Evolutionary conservation across 2,797 vertebrate species (phyloP), one percentile per base, ranked within the genome.

Genomic region (Gallirallus australis): DNA sequence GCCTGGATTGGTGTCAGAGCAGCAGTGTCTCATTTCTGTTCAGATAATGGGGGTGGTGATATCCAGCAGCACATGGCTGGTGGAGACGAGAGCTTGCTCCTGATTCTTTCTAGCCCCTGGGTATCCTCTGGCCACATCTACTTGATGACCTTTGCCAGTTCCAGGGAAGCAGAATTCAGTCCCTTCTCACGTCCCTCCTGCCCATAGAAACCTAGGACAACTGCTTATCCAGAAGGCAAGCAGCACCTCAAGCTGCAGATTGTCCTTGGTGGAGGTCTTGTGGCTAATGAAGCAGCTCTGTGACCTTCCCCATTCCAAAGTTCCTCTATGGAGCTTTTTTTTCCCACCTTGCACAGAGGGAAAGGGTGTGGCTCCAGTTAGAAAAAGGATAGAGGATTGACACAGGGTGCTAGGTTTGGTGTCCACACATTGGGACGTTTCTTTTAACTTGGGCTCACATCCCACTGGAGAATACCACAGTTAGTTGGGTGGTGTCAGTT

Each of bases 361-460:
- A 17, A 66, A 27, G 24, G 2, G 7, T 53, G 8, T 52, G 33
- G 16, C 11, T 68, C 8, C 30, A 9, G 2, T 20, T 37, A 40
- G 37, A 56, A 45, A 61, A 27, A 80, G 19, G 3, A 65, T 0
- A 5, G 9, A 7, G 56, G 19, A 60, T 6, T 27, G 39, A 33
- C 1, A 1, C 0, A 0, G 13, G 16, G 23, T 60, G 3, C 14
- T 1, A 1, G 2, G 3, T 31, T 68, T 48, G 28, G 24, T 42
- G 25, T 10, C 19, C 53, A n/a, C 42, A 6, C 12, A 16, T 11
- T 0, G 7, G 19, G 37, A 15, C 1, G 5, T 40, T 65, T 69
- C 52, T 64, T 65, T 64, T 65, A 39, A 0, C 3, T 8, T 0
- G 2, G 37, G 25, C 45, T 89, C 28, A 19, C 30, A 14, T 37